Percentiles rank a stretch among this genome's conserved stretches.
These are phyloP conservation scores for Aurelia sp. DNA, from an alignment of 30 jellyfish, hydroid and myxozoan species.

Conservation along the genomic window DNA sequence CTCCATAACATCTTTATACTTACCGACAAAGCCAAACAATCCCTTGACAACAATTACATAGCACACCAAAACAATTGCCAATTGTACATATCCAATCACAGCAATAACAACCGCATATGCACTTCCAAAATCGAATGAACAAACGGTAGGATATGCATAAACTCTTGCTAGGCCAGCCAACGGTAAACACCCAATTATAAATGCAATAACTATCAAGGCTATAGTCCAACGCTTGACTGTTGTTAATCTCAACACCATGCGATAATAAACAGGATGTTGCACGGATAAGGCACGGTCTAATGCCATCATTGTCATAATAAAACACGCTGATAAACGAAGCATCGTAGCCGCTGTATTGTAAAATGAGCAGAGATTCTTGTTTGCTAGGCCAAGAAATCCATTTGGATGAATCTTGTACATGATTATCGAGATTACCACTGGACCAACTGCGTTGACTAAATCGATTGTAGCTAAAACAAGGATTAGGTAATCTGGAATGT, in stretches of 20 bases:
- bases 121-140: constrained; percentile 87
- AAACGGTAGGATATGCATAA: constrained; percentile 46
- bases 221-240: constrained; percentile 58
- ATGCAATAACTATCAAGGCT: constrained; percentile 23
- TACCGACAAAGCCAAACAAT: constrained; percentile 55
- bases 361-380: constrained; percentile 53
- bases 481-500: constrained; percentile 72
- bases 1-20: constrained; percentile 3
- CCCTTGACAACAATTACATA: constrained; percentile 67
- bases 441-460: constrained; percentile 65
- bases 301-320: constrained; percentile 86
- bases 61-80: constrained; percentile 65
- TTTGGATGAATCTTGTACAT: constrained; percentile 61
- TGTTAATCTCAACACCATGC: constrained; percentile 57
- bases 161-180: constrained; percentile 52
- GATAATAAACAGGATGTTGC: constrained; percentile 73
- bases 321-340: constrained; percentile 85
- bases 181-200: constrained; percentile 74
- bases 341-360: constrained; percentile 81
- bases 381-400: constrained; percentile 36
- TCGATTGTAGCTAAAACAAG: constrained; percentile 67
- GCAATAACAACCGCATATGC: constrained; percentile 63
- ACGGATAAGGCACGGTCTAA: constrained; percentile 93
- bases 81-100: constrained; percentile 79
- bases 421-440: constrained; percentile 60